Base-by-base conservation (phyloP, 2,888 invertebrate genomes). In the Idaea dimidiata region DNA sequence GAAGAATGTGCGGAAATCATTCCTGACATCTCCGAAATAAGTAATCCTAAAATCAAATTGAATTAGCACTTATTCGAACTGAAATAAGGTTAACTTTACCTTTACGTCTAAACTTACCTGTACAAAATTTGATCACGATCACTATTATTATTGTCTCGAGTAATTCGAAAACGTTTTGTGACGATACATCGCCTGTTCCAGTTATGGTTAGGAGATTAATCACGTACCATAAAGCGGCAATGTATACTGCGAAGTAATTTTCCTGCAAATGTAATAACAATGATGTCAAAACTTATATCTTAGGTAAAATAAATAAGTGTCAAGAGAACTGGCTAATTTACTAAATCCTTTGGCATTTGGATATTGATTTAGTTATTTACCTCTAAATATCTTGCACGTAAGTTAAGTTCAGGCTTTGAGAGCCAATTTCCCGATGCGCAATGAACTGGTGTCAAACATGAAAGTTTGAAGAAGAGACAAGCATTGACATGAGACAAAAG, bases 11-110 rank as follows among this genome's bases (percentile, higher is more conserved):
- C 91, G 4, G 91, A 87, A 66, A 93, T 88, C 82, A 93, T 85
- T 56, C 90, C 91, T n/a, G 93, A 93, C 87, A 93, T 91, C 76
- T 93, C 93, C 14, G 93, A 93, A 86, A 93, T 93, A 8, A 93
- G 83, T 1, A 93, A 84, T 14, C 93, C 93, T 93, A 6, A 67
- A 70, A 60, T 62, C 58, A 17, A 24, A n/a, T 8, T 32, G 43
- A 54, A 59, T 60, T 10, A 55, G 17, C 1, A 24, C 17, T 16
- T 16, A 58, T 32, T 58, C 54, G n/a, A n/a, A 3, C 24, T 24
- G 1, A 24, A 24, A 24, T 24, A 24, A 24, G 5, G 3, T 24
- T 24, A 3, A 24, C 5, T 24, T 24, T 1, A 24, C 24, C 24
- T 24, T 24, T 24, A 24, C 24, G 5, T 24, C 14, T 18, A 54